Evolutionary conservation across 64 coral and sea anemone species (phyloP).

Genomic region (Porites lutea): DNA sequence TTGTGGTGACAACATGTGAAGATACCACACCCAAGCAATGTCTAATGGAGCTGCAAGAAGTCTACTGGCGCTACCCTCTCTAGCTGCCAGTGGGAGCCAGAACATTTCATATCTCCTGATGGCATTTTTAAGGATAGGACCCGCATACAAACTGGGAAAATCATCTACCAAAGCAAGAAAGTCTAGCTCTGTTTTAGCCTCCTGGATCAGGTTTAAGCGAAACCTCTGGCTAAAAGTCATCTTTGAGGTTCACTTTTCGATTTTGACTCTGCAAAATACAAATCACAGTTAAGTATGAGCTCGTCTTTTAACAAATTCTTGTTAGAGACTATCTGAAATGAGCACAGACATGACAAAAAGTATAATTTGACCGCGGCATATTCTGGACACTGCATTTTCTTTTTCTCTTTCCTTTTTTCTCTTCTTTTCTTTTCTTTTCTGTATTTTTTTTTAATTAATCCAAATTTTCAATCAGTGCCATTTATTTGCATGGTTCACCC

Average conservation of each 20-base stretch:
- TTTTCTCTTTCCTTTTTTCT: no score
- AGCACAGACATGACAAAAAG: no score
- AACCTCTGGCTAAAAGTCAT: not conserved
- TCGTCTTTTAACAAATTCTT: no score
- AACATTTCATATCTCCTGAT: constrained; percentile 73
- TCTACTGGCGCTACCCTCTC: constrained; percentile 11
- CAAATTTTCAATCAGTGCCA: no score
- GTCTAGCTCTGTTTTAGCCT: constrained; percentile 1
- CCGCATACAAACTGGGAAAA: constrained; percentile 27
- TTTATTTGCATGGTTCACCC: no score
- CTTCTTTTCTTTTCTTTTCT: no score
- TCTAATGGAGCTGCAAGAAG: constrained; percentile 58
- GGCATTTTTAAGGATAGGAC: constrained; percentile 40
- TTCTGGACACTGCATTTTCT: no score
- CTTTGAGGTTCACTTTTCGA: not conserved
- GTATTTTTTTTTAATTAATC: no score
- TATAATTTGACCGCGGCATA: no score
- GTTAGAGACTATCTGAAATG: no score
- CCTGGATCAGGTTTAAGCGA: constrained; percentile 3
- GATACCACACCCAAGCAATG: constrained; percentile 5
- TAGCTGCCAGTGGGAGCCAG: constrained; percentile 76
- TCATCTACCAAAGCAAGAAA: constrained; percentile 13
- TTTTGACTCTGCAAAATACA: no score
- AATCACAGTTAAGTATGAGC: no score
- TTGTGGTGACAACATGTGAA: constrained; percentile 63